Evolutionary conservation across 2,888 invertebrate species (phyloP).

Genomic region (Lochmaea capreae): DNA sequence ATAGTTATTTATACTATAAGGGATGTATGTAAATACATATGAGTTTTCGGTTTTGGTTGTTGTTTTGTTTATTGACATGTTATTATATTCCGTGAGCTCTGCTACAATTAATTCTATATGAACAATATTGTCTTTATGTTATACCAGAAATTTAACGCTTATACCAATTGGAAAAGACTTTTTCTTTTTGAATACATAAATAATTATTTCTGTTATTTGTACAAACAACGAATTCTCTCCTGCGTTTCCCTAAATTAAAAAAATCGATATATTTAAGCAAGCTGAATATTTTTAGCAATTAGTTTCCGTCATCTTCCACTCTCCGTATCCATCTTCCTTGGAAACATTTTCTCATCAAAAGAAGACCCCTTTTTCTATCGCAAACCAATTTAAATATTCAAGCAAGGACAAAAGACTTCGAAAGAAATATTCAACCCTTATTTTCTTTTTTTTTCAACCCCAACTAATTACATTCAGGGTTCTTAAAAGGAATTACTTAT

Average conservation of each 20-base stretch:
- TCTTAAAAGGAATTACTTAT: slow-evolving; percentile 78
- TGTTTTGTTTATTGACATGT: too few species aligned
- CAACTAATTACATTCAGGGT: slow-evolving; percentile 78
- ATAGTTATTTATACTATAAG: too few species aligned
- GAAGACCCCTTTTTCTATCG: slow-evolving; percentile 26
- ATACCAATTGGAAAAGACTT: too few species aligned
- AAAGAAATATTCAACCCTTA: slow-evolving; percentile 70
- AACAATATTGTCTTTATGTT: too few species aligned
- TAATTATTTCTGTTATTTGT: too few species aligned
- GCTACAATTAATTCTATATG: too few species aligned
- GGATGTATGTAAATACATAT: too few species aligned
- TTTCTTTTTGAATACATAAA: neutral
- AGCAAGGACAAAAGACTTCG: slow-evolving; percentile 45
- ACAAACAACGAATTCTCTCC: neutral
- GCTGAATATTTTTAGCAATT: slow-evolving; percentile 18
- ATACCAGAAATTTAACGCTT: too few species aligned
- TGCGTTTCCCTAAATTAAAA: neutral
- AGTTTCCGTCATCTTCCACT: slow-evolving; percentile 22
- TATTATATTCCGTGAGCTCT: too few species aligned
- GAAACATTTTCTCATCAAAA: slow-evolving; percentile 33
- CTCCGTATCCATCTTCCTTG: slow-evolving; percentile 17
- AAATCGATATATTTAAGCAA: neutral
- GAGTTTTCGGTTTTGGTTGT: too few species aligned
- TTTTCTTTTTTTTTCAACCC: slow-evolving; percentile 64
- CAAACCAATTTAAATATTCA: slow-evolving; percentile 38